Evolutionary conservation across 2,888 invertebrate genomes (phyloP), one percentile per base, ranked within the genome.

Genomic region (Lepetodrilus schrolli): DNA sequence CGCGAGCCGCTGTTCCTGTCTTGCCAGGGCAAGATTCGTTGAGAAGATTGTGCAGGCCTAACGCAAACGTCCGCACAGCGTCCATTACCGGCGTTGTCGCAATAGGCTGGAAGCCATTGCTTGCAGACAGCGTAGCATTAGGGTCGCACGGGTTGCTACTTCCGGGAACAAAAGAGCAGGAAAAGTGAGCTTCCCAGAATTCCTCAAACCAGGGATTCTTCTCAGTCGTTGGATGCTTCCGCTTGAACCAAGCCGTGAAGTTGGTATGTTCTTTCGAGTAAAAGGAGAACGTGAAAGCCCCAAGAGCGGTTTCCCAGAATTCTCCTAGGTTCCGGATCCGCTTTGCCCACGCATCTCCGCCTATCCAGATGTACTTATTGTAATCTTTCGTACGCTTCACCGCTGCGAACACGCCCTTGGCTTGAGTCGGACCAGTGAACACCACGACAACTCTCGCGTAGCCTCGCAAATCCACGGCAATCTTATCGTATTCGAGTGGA

Each of bases 151-250:
- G 37, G 13, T 72, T 69, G 21, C 75, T 75, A 1, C 74, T 73
- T 3, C 58, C 69, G 0, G 65, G 23, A n/a, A 68, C 65, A 74
- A 83, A 78, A n/a, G 77, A 76, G 50, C 85, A 86, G 23, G 78
- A 69, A 58, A 84, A 86, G 58, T 78, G 47, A 17, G 74, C 74
- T 50, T 80, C 78, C 88, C 88, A 88, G 80, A 84, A 83, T 34
- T 84, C 82, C 13, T 66, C 43, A 21, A 88, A 82, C 86, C 86
- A 87, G 0, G 86, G 85, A 73, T 88, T 85, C 2, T 43, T 38
- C 1, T 58, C 76, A 1, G 65, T 75, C 0, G 30, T 43, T 13
- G 84, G 84, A 1, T 65, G 75, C 8, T 85, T 71, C 1, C 70
- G 70, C 20, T 81, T 76, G 72, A 85, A 87, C 70, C 84, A 84